Conservation (phyloP, 2,113 vertebrate species). For the Sylvia atricapilla region DNA sequence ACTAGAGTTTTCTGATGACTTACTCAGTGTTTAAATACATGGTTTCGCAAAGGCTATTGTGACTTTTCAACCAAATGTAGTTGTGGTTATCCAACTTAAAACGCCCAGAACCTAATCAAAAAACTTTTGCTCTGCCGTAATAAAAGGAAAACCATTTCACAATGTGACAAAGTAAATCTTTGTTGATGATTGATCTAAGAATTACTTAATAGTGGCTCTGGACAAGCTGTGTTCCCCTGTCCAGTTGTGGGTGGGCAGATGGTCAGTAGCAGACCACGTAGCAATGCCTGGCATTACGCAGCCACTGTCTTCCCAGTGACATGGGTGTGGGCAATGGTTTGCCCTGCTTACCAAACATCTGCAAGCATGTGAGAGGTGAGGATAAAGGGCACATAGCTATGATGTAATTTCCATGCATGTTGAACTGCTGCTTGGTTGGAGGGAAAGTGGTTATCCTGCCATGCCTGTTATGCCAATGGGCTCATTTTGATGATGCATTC, state of each 20-base stretch:
- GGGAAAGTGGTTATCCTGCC: background rate
- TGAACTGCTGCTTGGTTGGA: background rate
- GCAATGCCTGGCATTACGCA: accelerated
- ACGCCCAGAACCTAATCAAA: background rate
- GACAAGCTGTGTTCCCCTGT: background rate
- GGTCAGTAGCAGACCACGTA: background rate
- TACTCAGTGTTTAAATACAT: background rate
- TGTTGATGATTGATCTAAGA: background rate
- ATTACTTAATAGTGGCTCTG: background rate
- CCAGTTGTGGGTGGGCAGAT: background rate
- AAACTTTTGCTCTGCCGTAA: background rate
- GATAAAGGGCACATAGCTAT: background rate
- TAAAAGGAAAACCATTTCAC: background rate
- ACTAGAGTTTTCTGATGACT: background rate
- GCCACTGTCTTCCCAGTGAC: background rate
- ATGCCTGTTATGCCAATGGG: background rate
- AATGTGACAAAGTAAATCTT: background rate
- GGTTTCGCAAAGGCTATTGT: background rate
- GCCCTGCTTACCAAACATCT: background rate
- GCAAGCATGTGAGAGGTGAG: background rate
- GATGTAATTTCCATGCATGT: background rate
- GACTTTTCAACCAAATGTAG: background rate
- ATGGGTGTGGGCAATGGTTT: background rate
- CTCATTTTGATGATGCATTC: background rate
- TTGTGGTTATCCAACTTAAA: background rate